A percentile compares a stretch with the other conserved stretches of the same genome.
Evolutionary conservation across 1,140 invertebrate genomes (phyloP).

Genomic region (Anadara kagoshimensis): DNA sequence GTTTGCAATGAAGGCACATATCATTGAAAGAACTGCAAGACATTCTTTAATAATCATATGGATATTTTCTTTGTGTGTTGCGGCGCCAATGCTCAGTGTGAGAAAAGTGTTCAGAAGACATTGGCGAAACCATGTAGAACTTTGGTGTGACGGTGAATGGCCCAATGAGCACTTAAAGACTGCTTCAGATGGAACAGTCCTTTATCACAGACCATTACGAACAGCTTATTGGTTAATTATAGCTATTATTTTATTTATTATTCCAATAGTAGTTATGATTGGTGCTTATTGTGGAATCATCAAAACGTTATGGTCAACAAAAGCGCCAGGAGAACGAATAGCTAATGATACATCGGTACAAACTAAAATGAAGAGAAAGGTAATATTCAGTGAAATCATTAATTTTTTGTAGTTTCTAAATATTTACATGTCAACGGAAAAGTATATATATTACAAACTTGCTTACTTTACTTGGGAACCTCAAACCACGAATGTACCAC

Average conservation of each 20-base stretch:
- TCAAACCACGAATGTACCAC: not conserved
- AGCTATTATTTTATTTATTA: conserved; percentile 74
- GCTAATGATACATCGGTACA: conserved; percentile 59
- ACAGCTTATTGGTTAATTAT: conserved; percentile 73
- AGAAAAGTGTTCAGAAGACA: conserved; percentile 48
- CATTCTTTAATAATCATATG: conserved; percentile 73
- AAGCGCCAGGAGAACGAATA: conserved; percentile 56
- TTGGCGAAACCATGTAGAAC: conserved; percentile 66
- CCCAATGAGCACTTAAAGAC: conserved; percentile 33
- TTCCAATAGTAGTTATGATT: conserved; percentile 74
- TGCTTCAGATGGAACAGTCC: conserved; percentile 9
- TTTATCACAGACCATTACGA: conserved; percentile 40
- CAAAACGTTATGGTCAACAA: conserved; percentile 63
- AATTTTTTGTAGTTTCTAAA: too few relatives aligned
- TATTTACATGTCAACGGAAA: too few relatives aligned
- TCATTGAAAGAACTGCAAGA: conserved; percentile 62
- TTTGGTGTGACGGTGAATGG: conserved; percentile 67
- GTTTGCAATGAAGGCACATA: conserved; percentile 69
- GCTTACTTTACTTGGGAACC: not conserved
- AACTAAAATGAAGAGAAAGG: conserved; percentile 63
- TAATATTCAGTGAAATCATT: conserved; percentile 16
- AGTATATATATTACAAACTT: not conserved
- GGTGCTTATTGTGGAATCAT: conserved; percentile 75
- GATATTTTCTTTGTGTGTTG: conserved; percentile 69
- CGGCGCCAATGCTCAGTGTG: conserved; percentile 69